A percentile compares a stretch with the other conserved stretches of the same genome.
These are phyloP conservation scores for Ia io DNA, from an alignment of 2,113 vertebrate species.

Conservation along the genomic window DNA sequence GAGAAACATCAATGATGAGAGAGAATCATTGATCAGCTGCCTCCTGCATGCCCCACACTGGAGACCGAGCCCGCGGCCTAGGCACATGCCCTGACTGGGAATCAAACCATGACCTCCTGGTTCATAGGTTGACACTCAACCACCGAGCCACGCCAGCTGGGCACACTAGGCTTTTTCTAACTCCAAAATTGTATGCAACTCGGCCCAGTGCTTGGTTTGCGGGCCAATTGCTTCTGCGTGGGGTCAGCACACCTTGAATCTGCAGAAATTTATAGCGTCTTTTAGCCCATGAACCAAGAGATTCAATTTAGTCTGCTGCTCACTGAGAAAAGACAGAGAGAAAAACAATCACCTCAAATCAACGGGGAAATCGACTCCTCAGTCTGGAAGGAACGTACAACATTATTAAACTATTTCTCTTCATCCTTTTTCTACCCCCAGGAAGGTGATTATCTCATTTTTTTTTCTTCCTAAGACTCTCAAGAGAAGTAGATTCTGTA, in stretches of 20 bases:
- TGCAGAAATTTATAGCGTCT: background rate
- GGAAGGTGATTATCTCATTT: conserved; percentile 16
- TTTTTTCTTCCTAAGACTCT: background rate
- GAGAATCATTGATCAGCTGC: no score
- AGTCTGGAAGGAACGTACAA: background rate
- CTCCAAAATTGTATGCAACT: background rate
- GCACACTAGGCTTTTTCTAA: background rate
- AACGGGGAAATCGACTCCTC: conserved; percentile 14
- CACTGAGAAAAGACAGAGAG: conserved; percentile 24
- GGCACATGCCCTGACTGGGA: no score
- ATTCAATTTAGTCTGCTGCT: conserved; percentile 42
- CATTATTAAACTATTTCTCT: conserved; percentile 39
- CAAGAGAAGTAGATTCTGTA: background rate
- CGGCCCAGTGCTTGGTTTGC: background rate
- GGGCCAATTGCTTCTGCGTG: fast-evolving
- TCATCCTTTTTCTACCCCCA: background rate
- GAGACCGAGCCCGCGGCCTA: no score
- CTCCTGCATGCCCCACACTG: no score
- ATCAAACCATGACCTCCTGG: no score
- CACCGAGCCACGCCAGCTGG: no score
- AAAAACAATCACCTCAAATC: background rate
- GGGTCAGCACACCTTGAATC: background rate
- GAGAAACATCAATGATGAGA: no score
- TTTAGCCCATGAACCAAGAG: background rate
- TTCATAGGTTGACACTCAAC: no score